Percentiles rank a stretch among this genome's conserved stretches.
Evolutionary conservation across 2,113 vertebrate species (phyloP).

Genomic region (Aptenodytes forsteri): DNA sequence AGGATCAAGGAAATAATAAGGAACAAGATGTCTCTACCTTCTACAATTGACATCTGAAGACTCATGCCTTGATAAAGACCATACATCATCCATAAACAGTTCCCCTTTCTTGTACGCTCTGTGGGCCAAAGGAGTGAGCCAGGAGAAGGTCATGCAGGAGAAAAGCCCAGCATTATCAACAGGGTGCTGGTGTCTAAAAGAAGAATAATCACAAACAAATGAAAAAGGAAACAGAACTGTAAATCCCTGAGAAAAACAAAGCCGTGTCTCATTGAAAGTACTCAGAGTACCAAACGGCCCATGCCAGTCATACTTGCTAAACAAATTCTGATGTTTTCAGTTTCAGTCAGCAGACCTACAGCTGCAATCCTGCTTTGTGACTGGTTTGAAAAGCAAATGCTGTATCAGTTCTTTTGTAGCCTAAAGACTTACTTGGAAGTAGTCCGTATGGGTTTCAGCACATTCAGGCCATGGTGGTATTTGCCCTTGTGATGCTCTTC

Average conservation of each 20-base stretch:
- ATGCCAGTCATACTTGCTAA: not conserved
- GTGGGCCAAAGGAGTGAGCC: conserved; percentile 86
- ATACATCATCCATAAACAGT: conserved; percentile 86
- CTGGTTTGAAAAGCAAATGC: not conserved
- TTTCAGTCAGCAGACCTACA: not conserved
- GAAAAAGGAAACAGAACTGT: not conserved
- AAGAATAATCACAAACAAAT: not conserved
- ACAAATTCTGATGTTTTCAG: not conserved
- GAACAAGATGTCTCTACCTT: conserved; percentile 77
- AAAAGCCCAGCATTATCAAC: conserved; percentile 92
- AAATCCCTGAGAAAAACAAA: not conserved
- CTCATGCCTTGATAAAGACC: conserved; percentile 86
- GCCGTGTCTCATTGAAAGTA: not conserved
- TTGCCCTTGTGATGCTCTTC: conserved; percentile 82
- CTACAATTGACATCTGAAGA: conserved; percentile 86
- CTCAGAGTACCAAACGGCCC: not conserved
- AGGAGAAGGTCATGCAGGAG: conserved; percentile 93
- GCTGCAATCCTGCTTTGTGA: not conserved
- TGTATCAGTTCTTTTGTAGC: not conserved
- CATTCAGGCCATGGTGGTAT: conserved; percentile 81
- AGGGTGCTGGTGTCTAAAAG: conserved; percentile 84
- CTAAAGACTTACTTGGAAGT: conserved; percentile 84
- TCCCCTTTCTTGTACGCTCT: conserved; percentile 85
- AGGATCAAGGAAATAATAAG: not conserved
- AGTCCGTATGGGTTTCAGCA: conserved; percentile 84